phyloP scores from a whole-genome alignment of 2,888 invertebrate species.

The Drosophila percnosoma region DNA sequence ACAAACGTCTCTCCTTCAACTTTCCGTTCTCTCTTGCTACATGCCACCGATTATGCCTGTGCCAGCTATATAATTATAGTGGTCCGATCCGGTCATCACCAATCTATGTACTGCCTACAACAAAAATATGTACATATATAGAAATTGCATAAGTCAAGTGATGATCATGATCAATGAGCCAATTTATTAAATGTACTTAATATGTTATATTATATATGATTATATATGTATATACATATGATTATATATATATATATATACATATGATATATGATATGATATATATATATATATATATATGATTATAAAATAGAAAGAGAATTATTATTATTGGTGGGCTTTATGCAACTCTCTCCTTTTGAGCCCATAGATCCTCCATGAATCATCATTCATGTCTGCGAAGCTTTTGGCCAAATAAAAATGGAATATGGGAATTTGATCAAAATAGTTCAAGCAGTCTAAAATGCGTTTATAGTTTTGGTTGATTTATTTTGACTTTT shows the following conservation, averaged over 20 bases:
- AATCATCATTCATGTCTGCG: neutral
- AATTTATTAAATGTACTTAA: neutral
- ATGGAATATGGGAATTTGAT: neutral
- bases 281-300: neutral
- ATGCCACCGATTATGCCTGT: neutral
- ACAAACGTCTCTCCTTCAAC: neutral
- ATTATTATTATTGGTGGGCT: neutral
- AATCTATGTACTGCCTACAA: neutral
- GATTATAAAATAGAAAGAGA: neutral
- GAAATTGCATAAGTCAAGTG: neutral
- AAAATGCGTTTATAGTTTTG: neutral
- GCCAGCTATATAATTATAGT: neutral
- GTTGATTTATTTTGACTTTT: neutral
- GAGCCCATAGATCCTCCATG: neutral
- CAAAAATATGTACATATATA: neutral
- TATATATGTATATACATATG: neutral
- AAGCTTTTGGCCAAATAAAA: neutral
- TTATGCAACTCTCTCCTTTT: neutral
- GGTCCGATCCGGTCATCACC: neutral
- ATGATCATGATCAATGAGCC: neutral
- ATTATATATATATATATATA: neutral
- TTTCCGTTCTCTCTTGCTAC: neutral
- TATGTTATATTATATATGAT: neutral
- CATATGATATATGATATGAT: neutral
- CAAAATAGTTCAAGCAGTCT: neutral